Base-by-base conservation (phyloP, 2,888 invertebrate genomes). In the Melieria omissa region DNA sequence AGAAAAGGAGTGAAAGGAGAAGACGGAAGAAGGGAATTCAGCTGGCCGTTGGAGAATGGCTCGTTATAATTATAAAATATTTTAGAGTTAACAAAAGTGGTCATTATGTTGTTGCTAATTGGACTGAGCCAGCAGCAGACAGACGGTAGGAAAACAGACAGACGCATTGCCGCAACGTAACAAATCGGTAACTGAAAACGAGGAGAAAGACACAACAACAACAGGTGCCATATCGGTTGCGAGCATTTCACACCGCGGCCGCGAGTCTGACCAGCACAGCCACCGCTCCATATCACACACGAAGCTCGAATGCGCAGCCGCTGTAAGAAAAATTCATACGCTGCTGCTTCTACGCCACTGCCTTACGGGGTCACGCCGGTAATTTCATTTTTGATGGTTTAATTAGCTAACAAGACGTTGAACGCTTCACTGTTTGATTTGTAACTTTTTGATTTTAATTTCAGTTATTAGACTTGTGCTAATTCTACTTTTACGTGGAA, bases 91-190 rank as follows among this genome's bases (percentile, higher is more conserved):
- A 65, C 60, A 65, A 71, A 71, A 71, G 64, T 61, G 62, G 45
- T 54, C 65, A 71, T 71, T 71, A 65, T 65, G 46, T 44, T 58
- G 69, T 72, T 68, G 74, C 76, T 77, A 74, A 77, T 77, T 77
- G 78, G 72, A 71, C 74, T 71, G 67, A 61, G 57, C 70, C 70
- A 57, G 29, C 29, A 29, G 29, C 29, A 29, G 29, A 29, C 29
- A 29, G 29, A 29, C 29, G 29, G 14, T 10, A 4, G 5, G 29
- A 4, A 5, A 29, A 55, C 29, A 46, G 46, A 65, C 42, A 44
- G 47, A 9, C 55, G 55, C 42, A 57, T 41, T 14, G 42, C 4
- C 49, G 64, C 29, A 16, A n/a, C 9, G 58, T 29, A 29, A 29
- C 29, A 29, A 29, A 29, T 42, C 45, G 45, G 47, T 57, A 44